Evolutionary conservation across 2,888 invertebrate species (phyloP).

Genomic region (Pterostichus madidus): DNA sequence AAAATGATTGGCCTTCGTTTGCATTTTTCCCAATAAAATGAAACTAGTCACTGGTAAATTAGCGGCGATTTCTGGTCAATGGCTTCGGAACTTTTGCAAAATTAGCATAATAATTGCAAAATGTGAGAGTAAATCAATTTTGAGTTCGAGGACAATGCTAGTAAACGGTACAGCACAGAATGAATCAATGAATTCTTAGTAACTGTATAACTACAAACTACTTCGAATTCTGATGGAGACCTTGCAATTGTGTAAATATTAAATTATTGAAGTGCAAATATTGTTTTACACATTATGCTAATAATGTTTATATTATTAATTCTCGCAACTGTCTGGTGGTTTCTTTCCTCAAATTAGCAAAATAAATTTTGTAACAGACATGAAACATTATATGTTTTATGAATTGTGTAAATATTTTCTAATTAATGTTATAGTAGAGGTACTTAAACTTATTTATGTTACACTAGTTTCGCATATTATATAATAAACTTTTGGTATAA

Average conservation of each 20-base stretch:
- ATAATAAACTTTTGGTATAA: too few species aligned
- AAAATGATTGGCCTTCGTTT: slow-evolving; percentile 24
- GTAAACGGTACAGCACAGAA: background rate
- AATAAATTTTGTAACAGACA: background rate
- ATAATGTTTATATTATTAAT: background rate
- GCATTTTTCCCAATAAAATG: slow-evolving; percentile 34
- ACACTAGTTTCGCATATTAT: too few species aligned
- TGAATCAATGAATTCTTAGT: slow-evolving; percentile 27
- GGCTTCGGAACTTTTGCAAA: slow-evolving; percentile 16
- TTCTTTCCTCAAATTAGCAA: slow-evolving; percentile 1
- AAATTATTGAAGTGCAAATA: slow-evolving; percentile 14
- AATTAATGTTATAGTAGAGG: too few species aligned
- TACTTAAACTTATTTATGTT: too few species aligned
- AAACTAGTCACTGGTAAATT: slow-evolving; percentile 34
- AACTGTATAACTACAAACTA: background rate
- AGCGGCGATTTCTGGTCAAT: slow-evolving; percentile 26
- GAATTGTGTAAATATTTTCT: too few species aligned
- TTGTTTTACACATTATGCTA: background rate
- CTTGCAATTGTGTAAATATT: slow-evolving; percentile 14
- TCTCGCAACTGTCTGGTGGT: background rate
- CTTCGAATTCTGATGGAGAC: background rate
- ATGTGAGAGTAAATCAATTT: slow-evolving; percentile 52
- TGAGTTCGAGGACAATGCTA: slow-evolving; percentile 54
- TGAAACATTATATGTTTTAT: background rate
- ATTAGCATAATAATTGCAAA: slow-evolving; percentile 59